Evolutionary conservation across 1,140 invertebrate species (phyloP).

Genomic region (Eurosta solidaginis): DNA sequence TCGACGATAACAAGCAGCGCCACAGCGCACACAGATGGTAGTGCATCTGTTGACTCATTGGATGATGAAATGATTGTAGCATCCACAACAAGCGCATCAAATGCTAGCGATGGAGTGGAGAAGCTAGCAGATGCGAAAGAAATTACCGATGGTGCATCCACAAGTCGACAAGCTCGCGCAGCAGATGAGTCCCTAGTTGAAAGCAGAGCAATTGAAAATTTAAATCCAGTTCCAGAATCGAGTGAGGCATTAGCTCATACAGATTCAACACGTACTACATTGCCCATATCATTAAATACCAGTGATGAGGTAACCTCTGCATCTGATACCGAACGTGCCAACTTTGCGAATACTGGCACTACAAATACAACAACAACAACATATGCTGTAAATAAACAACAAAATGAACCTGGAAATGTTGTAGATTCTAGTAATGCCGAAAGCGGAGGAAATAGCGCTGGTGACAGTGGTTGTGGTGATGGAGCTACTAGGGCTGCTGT

Average conservation of each 20-base stretch:
- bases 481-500: background rate
- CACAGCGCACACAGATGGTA: background rate
- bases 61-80: conserved; percentile 16
- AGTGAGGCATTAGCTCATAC: background rate
- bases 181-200: background rate
- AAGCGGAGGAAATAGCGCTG: background rate
- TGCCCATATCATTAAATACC: conserved; percentile 24
- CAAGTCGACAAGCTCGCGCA: background rate
- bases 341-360: conserved; percentile 53
- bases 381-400: conserved; percentile 48
- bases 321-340: conserved; percentile 47
- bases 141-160: too few species aligned
- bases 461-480: background rate
- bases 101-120: background rate
- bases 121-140: background rate
- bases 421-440: background rate
- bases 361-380: conserved; percentile 55
- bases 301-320: conserved; percentile 19
- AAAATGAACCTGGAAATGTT: conserved; percentile 36
- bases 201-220: background rate
- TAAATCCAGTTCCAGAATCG: background rate
- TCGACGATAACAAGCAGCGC: conserved; percentile 4
- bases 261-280: conserved; percentile 5
- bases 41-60: background rate
- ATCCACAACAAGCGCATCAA: background rate